phyloP scores from a whole-genome alignment of 2,888 invertebrate genomes.

The Metalampra italica region DNA sequence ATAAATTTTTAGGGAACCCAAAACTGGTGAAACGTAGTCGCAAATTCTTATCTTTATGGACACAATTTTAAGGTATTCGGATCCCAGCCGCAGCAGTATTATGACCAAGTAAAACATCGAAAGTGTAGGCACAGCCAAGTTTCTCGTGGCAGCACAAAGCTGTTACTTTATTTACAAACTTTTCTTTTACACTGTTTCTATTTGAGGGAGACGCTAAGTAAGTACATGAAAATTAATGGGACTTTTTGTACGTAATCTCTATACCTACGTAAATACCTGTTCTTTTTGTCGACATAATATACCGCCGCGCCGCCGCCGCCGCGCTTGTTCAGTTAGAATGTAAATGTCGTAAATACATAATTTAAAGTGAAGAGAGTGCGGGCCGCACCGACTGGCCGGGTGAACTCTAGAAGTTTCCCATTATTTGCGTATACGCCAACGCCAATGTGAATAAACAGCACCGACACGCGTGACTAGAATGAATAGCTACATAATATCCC shows the following conservation, averaged over 20 bases:
- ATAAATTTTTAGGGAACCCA: conserved; percentile 51
- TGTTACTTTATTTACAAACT: conserved; percentile 6
- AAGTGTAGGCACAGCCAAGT: conserved; percentile 18
- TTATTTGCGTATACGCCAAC: conserved; percentile 61
- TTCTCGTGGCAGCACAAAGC: conserved; percentile 16
- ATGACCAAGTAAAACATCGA: conserved; percentile 30
- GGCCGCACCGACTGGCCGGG: conserved; percentile 5
- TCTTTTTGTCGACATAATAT: too few relatives aligned
- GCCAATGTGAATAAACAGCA: conserved; percentile 66
- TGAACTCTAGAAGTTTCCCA: conserved; percentile 50
- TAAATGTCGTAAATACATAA: conserved; percentile 4
- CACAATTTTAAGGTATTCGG: conserved; percentile 54
- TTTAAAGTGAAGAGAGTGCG: conserved; percentile 1
- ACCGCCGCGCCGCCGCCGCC: background rate
- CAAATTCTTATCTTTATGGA: conserved; percentile 58
- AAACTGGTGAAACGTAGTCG: conserved; percentile 44
- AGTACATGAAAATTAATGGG: background rate
- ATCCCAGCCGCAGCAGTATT: conserved; percentile 30
- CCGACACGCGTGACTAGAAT: conserved; percentile 63
- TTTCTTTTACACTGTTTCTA: background rate
- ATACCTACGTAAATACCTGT: background rate
- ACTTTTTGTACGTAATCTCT: background rate
- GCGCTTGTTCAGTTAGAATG: background rate
- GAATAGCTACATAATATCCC: conserved; percentile 46
- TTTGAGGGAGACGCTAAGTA: background rate